A percentile compares a stretch with the other conserved stretches of the same genome.
Conservation (phyloP, 2,888 invertebrate species). For the Litoditis marina region DNA sequence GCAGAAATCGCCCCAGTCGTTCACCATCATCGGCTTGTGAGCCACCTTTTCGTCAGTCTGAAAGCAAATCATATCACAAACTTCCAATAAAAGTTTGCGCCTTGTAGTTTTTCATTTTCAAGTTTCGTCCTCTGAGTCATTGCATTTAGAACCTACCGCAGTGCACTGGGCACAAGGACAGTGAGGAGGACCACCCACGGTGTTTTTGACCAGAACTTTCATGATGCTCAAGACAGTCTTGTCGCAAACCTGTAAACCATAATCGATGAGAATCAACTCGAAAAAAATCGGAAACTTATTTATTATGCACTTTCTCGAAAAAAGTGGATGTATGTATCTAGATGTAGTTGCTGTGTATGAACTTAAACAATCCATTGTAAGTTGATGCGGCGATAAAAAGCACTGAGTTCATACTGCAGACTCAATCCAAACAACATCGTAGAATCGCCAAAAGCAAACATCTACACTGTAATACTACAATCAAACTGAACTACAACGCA, state of each 20-base stretch:
- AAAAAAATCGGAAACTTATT: background rate
- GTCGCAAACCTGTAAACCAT: conserved; percentile 21
- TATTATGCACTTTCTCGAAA: too few relatives aligned
- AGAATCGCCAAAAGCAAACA: too few relatives aligned
- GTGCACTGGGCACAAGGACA: conserved; percentile 9
- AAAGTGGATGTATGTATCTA: too few relatives aligned
- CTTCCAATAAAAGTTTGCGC: background rate
- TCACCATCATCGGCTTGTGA: conserved; percentile 19
- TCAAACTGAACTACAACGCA: too few relatives aligned
- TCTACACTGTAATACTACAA: too few relatives aligned
- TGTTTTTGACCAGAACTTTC: conserved; percentile 3
- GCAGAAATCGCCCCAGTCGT: conserved; percentile 36
- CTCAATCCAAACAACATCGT: too few relatives aligned
- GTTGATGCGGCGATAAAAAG: too few relatives aligned
- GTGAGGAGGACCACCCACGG: conserved; percentile 10
- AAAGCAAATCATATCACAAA: background rate
- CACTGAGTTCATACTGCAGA: too few relatives aligned
- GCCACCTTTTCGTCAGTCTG: background rate
- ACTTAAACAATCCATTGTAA: too few relatives aligned
- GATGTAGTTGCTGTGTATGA: too few relatives aligned
- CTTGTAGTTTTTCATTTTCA: background rate
- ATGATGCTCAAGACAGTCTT: background rate
- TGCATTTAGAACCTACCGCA: background rate
- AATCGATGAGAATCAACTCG: background rate
- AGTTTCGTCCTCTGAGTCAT: too few relatives aligned